phyloP scores from a whole-genome alignment of 2,888 invertebrate genomes.

The Lutraria lutraria region DNA sequence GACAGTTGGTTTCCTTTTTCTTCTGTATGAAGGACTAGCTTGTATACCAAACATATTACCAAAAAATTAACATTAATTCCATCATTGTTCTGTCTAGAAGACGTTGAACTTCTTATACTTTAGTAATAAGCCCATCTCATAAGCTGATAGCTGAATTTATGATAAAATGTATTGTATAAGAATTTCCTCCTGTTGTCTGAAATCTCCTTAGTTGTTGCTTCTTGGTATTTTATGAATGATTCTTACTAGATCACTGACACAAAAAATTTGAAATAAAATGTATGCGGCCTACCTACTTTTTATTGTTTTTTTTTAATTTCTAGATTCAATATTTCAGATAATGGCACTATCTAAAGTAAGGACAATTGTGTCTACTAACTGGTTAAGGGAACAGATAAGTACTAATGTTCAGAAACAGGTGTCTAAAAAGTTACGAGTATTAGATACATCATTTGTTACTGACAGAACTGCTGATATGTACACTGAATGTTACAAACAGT shows the following conservation, averaged over 20 bases:
- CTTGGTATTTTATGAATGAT: background rate
- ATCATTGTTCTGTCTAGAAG: no score
- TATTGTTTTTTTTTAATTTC: background rate
- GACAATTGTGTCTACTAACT: constrained; percentile 73
- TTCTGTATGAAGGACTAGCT: no score
- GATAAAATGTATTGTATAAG: no score
- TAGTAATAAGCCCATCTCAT: background rate
- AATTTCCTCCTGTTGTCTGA: no score
- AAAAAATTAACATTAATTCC: no score
- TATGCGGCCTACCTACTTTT: background rate
- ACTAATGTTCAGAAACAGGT: constrained; percentile 42
- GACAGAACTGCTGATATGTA: constrained; percentile 73
- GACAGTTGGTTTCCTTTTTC: no score
- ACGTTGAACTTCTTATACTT: no score
- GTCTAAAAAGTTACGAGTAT: constrained; percentile 53
- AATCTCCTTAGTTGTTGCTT: no score
- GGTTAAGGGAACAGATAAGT: constrained; percentile 72
- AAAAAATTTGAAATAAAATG: background rate
- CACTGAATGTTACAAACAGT: constrained; percentile 72
- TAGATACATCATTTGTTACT: constrained; percentile 71
- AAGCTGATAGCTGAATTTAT: background rate
- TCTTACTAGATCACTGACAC: background rate
- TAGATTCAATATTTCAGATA: background rate
- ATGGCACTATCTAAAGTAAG: constrained; percentile 60
- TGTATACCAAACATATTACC: no score